Evolutionary conservation across 2,113 vertebrate species (phyloP), one percentile per base, ranked within the genome.

Genomic region (Prolemur simus): DNA sequence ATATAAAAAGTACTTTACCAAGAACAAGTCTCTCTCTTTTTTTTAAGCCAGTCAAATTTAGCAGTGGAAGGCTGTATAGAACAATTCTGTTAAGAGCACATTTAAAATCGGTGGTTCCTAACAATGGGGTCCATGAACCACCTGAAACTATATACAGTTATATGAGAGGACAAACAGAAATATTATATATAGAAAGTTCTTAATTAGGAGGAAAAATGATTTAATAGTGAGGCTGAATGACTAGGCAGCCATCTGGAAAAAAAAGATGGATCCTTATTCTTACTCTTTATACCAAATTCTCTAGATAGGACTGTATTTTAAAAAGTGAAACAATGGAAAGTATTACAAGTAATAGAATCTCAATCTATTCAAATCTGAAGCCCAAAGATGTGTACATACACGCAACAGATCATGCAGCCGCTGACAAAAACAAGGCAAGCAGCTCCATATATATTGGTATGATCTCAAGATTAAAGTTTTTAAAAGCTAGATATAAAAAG

Each of bases 391-490:
- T 64, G 63, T 12, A 60, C 7, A 29, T 37, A 82, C 37, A 60
- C n/a, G 15, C 23, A 86, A 64, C 21, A 86, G 18, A 82, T 63
- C 64, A 87, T 25, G 15, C 69, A 93, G 69, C 29, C 60, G 80
- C 54, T 54, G 71, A 89, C 83, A 86, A 82, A 92, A 96, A 93
- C n/a, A 80, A 78, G 32, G 68, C 47, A 90, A 32, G 56, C 8
- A 69, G 68, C 32, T 66, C 54, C 81, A 60, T 13, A 76, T 2
- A 49, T 58, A 89, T 47, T 47, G 12, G 23, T 54, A 68, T 47
- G 37, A 84, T 47, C 54, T 81, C 39, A 87, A 76, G 56, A 84
- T 92, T 81, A n/a, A 89, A 76, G 42, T 66, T 80, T 78, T 85
- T 71, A 49, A 89, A 93, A 89, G 25, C 10, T 29, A 88, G 2